Base-by-base conservation (phyloP, 2,797 vertebrate genomes). In the Gymnothorax reevesii region DNA sequence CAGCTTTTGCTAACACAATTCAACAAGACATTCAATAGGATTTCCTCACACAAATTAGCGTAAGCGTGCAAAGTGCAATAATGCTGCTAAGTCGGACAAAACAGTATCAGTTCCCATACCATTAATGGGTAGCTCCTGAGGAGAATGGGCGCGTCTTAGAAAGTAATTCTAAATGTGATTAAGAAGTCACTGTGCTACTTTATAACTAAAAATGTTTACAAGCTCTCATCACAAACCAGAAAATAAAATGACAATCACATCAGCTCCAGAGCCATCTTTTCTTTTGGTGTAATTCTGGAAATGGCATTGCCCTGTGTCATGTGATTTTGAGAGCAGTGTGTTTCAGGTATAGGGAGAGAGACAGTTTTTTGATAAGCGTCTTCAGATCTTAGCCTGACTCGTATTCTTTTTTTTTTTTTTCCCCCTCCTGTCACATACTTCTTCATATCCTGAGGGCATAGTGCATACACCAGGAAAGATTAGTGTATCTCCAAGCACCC, bases 401-500 rank as follows among this genome's bases (percentile, higher is more conserved):
- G 17, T 83, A 73, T 87, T 33, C 25, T 57, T 83, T 83, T 87
- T 77, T 89, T 79, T 42, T 42, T 83, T 87, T 77, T 89, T 79
- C 2, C 2, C 66, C 69, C 69, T 82, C 83, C 49, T 86, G 25
- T 66, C 86, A 88, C 89, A 89, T 66, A 84, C 1, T 87, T 60
- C 49, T 69, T 88, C 77, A 73, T 85, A 87, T 62, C 71, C 86
- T 87, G 77, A 20, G 54, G 12, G 25, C 84, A 80, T 22, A 52
- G 57, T 66, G 22, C 75, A 88, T 60, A 49, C 55, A 91, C 49
- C 62, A 55, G 10, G 55, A 85, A 60, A 89, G 83, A 87, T 85
- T 83, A 89, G 73, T 85, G 62, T 62, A 89, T 86, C 86, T 49
- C 87, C 33, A 79, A 57, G 85, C 85, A 88, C 59, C 33, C 83